Percentiles rank a stretch among this genome's conserved stretches.
These are phyloP conservation scores for Archips crataeganus DNA, from an alignment of 2,888 invertebrate species.

Conservation along the genomic window DNA sequence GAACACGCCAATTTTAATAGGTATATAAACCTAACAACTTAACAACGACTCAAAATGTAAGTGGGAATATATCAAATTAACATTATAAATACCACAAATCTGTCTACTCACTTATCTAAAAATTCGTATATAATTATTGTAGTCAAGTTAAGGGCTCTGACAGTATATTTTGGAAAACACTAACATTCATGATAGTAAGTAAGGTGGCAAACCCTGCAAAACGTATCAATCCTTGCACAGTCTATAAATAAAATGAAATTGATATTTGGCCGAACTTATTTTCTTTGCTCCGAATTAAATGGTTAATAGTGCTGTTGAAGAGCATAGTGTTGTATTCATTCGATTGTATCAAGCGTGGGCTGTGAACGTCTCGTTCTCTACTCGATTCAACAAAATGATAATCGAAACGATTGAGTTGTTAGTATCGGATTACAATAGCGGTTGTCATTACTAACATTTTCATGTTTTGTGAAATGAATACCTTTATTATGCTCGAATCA, in stretches of 20 bases:
- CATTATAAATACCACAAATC: no score
- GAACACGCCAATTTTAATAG: no score
- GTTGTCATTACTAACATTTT: conserved; percentile 41
- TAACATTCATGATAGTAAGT: no score
- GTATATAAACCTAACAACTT: no score
- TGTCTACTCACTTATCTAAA: no score
- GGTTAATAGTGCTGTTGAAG: neutral
- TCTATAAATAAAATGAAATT: neutral
- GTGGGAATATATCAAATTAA: no score
- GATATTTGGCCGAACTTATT: neutral
- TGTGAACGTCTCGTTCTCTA: neutral
- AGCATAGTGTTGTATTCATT: neutral
- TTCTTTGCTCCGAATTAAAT: conserved; percentile 1
- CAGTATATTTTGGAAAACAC: no score
- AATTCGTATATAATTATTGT: no score
- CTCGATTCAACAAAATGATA: conserved; percentile 39
- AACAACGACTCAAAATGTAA: no score
- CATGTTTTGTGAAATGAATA: conserved; percentile 35
- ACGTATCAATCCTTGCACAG: no score
- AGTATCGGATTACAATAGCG: conserved; percentile 47
- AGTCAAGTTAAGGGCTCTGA: no score
- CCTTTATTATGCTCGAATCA: conserved; percentile 28
- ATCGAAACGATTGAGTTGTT: conserved; percentile 46
- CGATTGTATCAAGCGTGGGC: neutral
- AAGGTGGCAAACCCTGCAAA: no score